Evolutionary conservation across 1,140 invertebrate genomes (phyloP).

Genomic region (Nasonia giraulti): DNA sequence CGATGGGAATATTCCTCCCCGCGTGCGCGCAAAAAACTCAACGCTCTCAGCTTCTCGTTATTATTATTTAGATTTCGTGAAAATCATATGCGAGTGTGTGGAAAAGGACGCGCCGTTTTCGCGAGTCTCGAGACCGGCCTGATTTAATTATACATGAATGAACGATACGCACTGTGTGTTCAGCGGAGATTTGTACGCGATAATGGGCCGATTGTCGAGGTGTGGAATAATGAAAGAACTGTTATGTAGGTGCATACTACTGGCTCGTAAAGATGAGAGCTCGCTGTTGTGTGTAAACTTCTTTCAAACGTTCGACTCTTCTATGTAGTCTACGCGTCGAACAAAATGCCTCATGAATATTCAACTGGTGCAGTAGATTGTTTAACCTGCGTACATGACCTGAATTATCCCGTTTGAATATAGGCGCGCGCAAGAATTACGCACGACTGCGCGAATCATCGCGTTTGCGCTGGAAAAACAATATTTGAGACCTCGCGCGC

Average conservation of each 20-base stretch:
- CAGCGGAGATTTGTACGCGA: neutral
- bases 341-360: neutral
- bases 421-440: no score
- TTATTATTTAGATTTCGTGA: neutral
- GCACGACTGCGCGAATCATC: no score
- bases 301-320: no score
- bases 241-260: neutral
- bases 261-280: neutral
- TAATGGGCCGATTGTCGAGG: neutral
- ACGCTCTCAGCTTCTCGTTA: no score
- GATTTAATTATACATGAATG: neutral
- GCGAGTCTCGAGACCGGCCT: neutral
- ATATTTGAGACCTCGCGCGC: no score
- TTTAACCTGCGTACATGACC: no score
- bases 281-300: neutral
- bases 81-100: neutral
- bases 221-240: neutral
- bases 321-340: neutral
- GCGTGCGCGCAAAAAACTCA: constrained; percentile 9
- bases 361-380: neutral
- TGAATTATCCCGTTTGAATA: no score
- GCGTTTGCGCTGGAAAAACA: no score
- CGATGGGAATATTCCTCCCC: constrained; percentile 46
- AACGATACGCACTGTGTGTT: neutral
- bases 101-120: neutral